phyloP scores from a whole-genome alignment of 2,113 vertebrate genomes.

The Corythornis vintsioides region DNA sequence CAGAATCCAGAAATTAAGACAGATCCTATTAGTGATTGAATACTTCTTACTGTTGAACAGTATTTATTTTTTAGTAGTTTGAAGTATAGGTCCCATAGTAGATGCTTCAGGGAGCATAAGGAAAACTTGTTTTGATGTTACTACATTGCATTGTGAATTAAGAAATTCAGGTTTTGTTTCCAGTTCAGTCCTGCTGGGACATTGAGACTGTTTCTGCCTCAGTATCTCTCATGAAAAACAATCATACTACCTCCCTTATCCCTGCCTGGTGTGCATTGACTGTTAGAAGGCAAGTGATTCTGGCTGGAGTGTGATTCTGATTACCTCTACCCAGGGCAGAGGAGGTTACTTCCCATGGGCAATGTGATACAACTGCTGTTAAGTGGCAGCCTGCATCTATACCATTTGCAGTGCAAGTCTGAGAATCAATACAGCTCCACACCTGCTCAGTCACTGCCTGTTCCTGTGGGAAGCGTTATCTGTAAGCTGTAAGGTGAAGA shows the following conservation, averaged over 20 bases:
- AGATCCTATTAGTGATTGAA: neutral
- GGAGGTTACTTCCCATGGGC: neutral
- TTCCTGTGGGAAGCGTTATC: neutral
- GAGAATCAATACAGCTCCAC: fast-evolving
- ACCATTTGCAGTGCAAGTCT: neutral
- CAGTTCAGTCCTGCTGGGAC: neutral
- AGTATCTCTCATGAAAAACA: neutral
- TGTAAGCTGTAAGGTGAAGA: neutral
- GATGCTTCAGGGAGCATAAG: neutral
- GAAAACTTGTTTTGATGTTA: neutral
- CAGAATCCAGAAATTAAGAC: neutral
- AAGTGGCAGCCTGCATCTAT: neutral
- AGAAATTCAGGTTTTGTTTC: neutral
- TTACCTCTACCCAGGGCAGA: neutral
- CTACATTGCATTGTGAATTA: neutral
- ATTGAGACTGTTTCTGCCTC: neutral
- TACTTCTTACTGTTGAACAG: neutral
- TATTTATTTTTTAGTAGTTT: neutral
- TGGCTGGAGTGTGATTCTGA: neutral
- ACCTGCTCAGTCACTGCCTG: neutral
- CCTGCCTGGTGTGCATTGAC: neutral
- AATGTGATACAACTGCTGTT: neutral
- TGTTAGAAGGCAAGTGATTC: neutral
- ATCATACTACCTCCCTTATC: neutral
- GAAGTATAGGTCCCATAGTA: neutral